phyloP scores from a whole-genome alignment of 2,113 vertebrate genomes.

The Nerophis lumbriciformis region DNA sequence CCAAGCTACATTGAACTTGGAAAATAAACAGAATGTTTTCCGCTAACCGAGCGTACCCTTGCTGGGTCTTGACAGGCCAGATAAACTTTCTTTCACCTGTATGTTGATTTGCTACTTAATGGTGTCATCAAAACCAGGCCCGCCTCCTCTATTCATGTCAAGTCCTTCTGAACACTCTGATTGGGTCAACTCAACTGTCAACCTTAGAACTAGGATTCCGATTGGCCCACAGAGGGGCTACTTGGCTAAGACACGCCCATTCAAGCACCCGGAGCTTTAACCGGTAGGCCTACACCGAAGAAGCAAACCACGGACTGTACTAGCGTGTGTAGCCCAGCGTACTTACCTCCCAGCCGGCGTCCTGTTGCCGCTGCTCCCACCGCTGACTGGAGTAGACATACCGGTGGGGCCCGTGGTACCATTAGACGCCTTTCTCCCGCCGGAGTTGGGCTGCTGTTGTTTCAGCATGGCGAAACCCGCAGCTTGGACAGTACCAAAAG shows the following conservation, averaged over 20 bases:
- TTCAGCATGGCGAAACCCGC: slow-evolving; percentile 70
- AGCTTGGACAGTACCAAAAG: slow-evolving; percentile 42
- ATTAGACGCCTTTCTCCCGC: slow-evolving; percentile 72
- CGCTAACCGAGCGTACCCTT: background rate
- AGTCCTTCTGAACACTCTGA: slow-evolving; percentile 1
- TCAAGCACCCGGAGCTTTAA: slow-evolving; percentile 47
- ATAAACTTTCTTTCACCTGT: slow-evolving; percentile 43
- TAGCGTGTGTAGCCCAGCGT: background rate
- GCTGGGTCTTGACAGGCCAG: slow-evolving; percentile 18
- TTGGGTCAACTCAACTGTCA: slow-evolving; percentile 31
- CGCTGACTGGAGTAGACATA: slow-evolving; percentile 65
- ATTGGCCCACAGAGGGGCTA: slow-evolving; percentile 36
- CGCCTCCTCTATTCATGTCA: slow-evolving; percentile 28
- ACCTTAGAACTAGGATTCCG: slow-evolving; percentile 19
- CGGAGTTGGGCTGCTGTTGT: slow-evolving; percentile 66
- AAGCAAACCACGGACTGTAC: slow-evolving; percentile 58
- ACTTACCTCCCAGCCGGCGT: slow-evolving; percentile 68
- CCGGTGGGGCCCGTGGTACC: slow-evolving; percentile 63
- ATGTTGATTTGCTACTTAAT: slow-evolving; percentile 28
- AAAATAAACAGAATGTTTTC: background rate
- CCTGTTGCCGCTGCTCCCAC: slow-evolving; percentile 64
- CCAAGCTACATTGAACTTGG: background rate
- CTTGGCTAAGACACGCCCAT: slow-evolving; percentile 48
- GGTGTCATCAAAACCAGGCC: slow-evolving; percentile 26
- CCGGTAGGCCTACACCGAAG: slow-evolving; percentile 67